Base-by-base conservation (phyloP, 1,140 invertebrate genomes). In the Pseudomyrmex sp. region DNA sequence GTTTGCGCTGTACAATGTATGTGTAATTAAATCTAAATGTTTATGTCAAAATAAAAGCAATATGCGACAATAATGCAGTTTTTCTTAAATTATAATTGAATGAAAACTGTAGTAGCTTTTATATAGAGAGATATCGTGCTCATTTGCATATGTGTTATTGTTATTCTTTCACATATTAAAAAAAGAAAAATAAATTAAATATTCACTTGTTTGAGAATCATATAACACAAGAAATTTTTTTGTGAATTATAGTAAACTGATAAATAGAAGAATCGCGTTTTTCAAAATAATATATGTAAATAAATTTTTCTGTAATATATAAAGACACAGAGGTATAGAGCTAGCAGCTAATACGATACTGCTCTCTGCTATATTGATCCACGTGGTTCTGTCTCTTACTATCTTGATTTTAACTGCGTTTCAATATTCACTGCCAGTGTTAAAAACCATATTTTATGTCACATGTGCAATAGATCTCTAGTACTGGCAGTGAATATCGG, bases 31-130 rank as follows among this genome's bases (percentile, higher is more conserved):
- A 70, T 54, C 23, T 89, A 73, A 54, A 54, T 87, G 87, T 89
- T 85, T 72, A 88, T 76, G 84, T 86, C 59, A 23, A 85, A 89
- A 88, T 83, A 88, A 87, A 85, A 66, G 48, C 54, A 75, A 86
- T 80, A 80, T 84, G 13, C 35, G 8, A 65, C 13, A n/a, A 52
- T 50, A 62, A 1, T 35, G 46, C 1, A 50, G 5, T 20, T 50
- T 48, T 35, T 35, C 26, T 63, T 50, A 13, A 59, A 23, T 0
- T n/a, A 15, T 59, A 59, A 26, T n/a, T n/a, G 35, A 35, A 35
- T 70, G 46, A 46, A 2, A 23, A 4, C 12, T 48, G 7, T 13
- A 3, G n/a, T 18, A 52, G 18, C n/a, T 4, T 10, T 35, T 61
- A 48, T 18, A 35, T 12, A 13, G 50, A n/a, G n/a, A n/a, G n/a